Evolutionary conservation across 2,888 invertebrate species (phyloP), one percentile per base, ranked within the genome.

Genomic region (Villa cingulata): DNA sequence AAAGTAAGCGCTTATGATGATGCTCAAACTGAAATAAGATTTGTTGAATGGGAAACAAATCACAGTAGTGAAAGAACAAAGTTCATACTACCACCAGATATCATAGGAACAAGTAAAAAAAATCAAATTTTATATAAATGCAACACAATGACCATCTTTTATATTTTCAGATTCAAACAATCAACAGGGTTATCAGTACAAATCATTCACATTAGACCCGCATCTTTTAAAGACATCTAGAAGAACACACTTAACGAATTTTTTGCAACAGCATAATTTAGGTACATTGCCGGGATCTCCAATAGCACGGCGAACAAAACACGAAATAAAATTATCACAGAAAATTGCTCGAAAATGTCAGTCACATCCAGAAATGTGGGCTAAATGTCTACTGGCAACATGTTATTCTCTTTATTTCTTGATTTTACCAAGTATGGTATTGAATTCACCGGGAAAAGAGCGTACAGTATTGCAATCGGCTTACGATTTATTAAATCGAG

Each of bases 371-470:
- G 84, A 87, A 58, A 75, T 83, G n/a, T 96, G 95, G 95, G 89
- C 92, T 5, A 86, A 86, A 66, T 92, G 87, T 66, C 70, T 91
- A 18, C 75, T 90, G 9, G 86, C 86, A 36, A 86, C 90, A 2
- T 90, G 89, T 62, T 89, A 88, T 63, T 90, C 96, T 36, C 74
- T 99, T 23, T 97, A 98, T 82, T 98, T 97, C 69, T 80, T 97
- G 59, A 85, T 94, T 58, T 73, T 99, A 55, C 97, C 98, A 19
- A 88, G 95, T 69, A 86, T 81, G 72, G 77, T 81, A 59, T 76
- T 73, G 62, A 72, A 78, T 63, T 77, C 74, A 56, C 73, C 79
- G 2, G 85, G 86, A 51, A 84, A 82, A 61, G 83, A 85, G 57
- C 83, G 85, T 55, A 81, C 84, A 2, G 76, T 80, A 1, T 66